Evolutionary conservation across 2,888 invertebrate genomes (phyloP), one percentile per base, ranked within the genome.

Genomic region (Mactromeris polynyma): DNA sequence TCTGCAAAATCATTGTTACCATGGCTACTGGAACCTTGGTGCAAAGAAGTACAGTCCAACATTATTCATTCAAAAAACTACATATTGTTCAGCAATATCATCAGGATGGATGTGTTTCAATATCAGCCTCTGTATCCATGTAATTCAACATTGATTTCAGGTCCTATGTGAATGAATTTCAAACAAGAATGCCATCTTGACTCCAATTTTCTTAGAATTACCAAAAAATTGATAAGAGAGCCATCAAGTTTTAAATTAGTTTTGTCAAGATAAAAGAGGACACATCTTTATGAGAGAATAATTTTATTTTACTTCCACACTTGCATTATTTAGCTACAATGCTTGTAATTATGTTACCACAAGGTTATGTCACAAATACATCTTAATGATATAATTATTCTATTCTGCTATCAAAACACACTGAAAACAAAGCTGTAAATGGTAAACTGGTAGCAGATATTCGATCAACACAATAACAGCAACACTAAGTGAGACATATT

Each of bases 181-280:
- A 73, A 73, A 73, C 73, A 73, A 11, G 73, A 36, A 36, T 73
- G 73, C 31, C 73, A 73, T 73, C 64, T 33, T 69, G 83, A 83
- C 83, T 73, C 64, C 69, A 83, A 73, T 83, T 73, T 73, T 83
- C 83, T 73, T 46, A 69, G 83, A 83, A 83, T 82, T 82, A 83
- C 83, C 46, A 40, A 19, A 33, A 73, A 83, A 83, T 19, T 36
- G 36, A 73, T 73, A 73, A 26, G 73, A 73, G 33, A 26, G 73
- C 17, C 73, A 73, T 36, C 58, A 64, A 26, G 58, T 26, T 64
- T 64, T 26, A 64, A 64, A 64, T 64, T 64, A 64, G 58, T 26
- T 64, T 64, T 64, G 58, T 64, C 58, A 64, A 64, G 58, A 64
- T 64, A 64, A 64, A n/a, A 11, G 58, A 64, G 58, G 26, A 64